A percentile compares a stretch with the other conserved stretches of the same genome.
Conservation (phyloP, 2,888 invertebrate species). For the Drosophila limbata region DNA sequence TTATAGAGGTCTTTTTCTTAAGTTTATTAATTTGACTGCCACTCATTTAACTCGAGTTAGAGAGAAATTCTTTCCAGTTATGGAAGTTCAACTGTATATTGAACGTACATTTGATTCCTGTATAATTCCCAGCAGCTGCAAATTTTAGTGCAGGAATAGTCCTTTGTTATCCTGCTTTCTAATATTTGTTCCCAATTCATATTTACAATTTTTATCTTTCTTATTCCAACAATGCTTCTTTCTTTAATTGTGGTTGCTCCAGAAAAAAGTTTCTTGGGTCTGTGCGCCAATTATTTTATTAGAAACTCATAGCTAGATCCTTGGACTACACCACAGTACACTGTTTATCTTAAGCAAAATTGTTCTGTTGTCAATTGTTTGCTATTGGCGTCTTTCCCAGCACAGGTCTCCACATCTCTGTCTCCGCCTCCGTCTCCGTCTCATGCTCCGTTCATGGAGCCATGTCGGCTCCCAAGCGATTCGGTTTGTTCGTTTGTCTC, state of each 20-base stretch:
- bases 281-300: not conserved
- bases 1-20: too few relatives aligned
- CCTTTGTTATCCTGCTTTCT: too few relatives aligned
- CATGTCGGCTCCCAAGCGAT: conserved; percentile 20
- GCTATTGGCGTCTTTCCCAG: conserved; percentile 26
- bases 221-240: not conserved
- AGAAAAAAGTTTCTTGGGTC: conserved; percentile 3
- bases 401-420: conserved; percentile 8
- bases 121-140: too few relatives aligned
- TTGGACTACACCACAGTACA: not conserved
- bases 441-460: not conserved
- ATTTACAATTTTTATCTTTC: too few relatives aligned
- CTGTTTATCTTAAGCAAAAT: not conserved
- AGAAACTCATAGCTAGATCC: not conserved
- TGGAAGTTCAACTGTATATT: too few relatives aligned
- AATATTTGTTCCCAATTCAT: too few relatives aligned
- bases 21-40: too few relatives aligned
- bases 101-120: too few relatives aligned
- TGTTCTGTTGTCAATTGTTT: conserved; percentile 11
- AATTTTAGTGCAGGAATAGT: too few relatives aligned
- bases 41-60: too few relatives aligned
- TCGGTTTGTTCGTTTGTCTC: conserved; percentile 48
- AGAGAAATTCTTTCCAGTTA: too few relatives aligned
- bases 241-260: not conserved
- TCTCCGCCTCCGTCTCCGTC: not conserved